Evolutionary conservation across 2,888 invertebrate genomes (phyloP).

Genomic region (Eueremaeus valkanovi): DNA sequence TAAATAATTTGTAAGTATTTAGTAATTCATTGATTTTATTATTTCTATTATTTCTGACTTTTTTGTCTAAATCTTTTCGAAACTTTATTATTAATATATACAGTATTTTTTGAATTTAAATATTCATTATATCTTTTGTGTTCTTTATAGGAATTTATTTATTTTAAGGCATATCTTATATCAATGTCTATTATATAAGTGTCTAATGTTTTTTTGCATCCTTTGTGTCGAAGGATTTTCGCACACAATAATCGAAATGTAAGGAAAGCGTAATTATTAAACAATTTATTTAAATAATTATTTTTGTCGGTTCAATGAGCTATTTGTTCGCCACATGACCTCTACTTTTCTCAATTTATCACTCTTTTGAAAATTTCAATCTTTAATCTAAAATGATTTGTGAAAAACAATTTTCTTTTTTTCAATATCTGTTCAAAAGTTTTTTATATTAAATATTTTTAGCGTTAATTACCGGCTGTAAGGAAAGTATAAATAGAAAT

Average conservation of each 20-base stretch:
- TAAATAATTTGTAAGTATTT: not conserved
- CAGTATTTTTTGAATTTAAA: not conserved
- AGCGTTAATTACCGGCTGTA: too few relatives aligned
- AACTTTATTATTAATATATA: too few relatives aligned
- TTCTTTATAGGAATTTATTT: too few relatives aligned
- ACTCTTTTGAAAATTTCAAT: not conserved
- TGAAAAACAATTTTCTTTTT: too few relatives aligned
- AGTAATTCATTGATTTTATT: not conserved
- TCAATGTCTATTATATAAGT: not conserved
- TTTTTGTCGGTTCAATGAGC: constrained; percentile 1
- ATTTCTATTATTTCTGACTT: not conserved
- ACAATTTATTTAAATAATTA: not conserved
- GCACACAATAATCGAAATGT: not conserved
- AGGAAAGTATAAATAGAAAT: too few relatives aligned
- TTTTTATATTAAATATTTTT: too few relatives aligned
- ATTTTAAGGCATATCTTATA: too few relatives aligned
- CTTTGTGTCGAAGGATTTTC: not conserved
- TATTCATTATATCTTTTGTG: too few relatives aligned
- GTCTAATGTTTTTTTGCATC: not conserved
- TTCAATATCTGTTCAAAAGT: too few relatives aligned
- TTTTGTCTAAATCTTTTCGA: not conserved
- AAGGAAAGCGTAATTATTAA: not conserved
- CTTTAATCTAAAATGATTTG: too few relatives aligned
- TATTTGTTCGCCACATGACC: not conserved
- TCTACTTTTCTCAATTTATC: not conserved